Evolutionary conservation across 2,888 invertebrate genomes (phyloP), one percentile per base, ranked within the genome.

Genomic region (Drosophila anomelani): DNA sequence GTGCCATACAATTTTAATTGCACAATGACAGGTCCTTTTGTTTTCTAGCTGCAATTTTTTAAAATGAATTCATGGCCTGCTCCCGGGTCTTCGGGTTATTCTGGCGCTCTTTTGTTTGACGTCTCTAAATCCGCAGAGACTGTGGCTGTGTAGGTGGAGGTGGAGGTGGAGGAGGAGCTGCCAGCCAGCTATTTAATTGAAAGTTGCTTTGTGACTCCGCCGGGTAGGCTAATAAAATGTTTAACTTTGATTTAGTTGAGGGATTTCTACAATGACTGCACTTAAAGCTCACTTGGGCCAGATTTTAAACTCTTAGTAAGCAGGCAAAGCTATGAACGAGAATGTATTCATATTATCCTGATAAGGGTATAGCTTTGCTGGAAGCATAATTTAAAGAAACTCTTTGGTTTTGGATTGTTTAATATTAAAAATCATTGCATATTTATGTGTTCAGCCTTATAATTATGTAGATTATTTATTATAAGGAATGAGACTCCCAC

Each of bases 181-280:
- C 53, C 68, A 58, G 75, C 75, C 38, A 75, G 89, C 79, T 85
- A 89, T 85, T 85, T 89, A 85, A 85, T 85, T 85, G 89, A 85
- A 85, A 89, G 76, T 85, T 85, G 89, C 89, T 85, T 82, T 87
- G 83, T 82, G 85, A 85, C 85, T 85, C 86, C 86, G 51, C 23
- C 74, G 83, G 83, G 67, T 51, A 29, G 70, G 84, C 88, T 79
- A 89, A 85, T 89, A 85, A 85, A 85, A 85, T 89, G 85, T 89
- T 85, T 89, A 86, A 88, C 86, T 85, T 85, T 89, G 89, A 85
- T 89, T 85, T 86, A 88, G 90, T 85, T 89, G 68, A 79, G 82
- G 89, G 87, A 89, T 81, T 89, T 85, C 70, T 47, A 54, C 67
- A 79, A 72, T 61, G 79, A 88, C 72, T 81, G 79, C 73, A 74